Conservation (phyloP, 2,113 vertebrate species). For the Carlito syrichta region DNA sequence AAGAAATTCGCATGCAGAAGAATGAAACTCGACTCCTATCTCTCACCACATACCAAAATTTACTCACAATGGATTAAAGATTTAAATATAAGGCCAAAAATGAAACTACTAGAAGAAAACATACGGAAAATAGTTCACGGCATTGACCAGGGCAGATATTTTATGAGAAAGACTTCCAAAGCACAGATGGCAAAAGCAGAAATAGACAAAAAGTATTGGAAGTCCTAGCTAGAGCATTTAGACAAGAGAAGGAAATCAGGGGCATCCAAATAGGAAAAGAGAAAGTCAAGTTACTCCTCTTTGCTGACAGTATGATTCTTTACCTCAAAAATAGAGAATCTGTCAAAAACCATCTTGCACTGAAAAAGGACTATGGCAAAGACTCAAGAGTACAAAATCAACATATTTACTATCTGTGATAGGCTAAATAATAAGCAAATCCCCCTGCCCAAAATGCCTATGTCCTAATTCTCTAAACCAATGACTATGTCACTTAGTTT, state of each 20-base stretch:
- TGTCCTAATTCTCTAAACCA: rapidly evolving
- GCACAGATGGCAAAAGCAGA: not conserved
- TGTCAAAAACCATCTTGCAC: too few species aligned
- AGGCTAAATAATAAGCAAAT: not conserved
- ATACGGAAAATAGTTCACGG: not conserved
- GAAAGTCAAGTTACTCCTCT: too few species aligned
- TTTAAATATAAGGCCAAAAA: not conserved
- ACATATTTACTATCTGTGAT: not conserved
- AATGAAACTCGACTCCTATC: not conserved
- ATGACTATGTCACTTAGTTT: not conserved
- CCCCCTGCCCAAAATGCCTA: too few species aligned
- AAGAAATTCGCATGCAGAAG: not conserved
- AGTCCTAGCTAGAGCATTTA: too few species aligned
- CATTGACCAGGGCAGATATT: not conserved
- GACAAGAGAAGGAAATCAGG: too few species aligned
- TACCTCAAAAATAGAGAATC: too few species aligned
- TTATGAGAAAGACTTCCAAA: not conserved
- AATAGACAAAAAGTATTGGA: not conserved
- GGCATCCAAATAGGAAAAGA: too few species aligned
- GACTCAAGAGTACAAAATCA: too few species aligned
- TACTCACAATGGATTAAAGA: not conserved
- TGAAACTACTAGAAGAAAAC: not conserved
- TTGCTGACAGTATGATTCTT: too few species aligned
- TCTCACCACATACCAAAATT: not conserved
- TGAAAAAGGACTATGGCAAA: too few species aligned